phyloP scores from a whole-genome alignment of 2,888 invertebrate species.

The Dicyrtomina minuta region DNA sequence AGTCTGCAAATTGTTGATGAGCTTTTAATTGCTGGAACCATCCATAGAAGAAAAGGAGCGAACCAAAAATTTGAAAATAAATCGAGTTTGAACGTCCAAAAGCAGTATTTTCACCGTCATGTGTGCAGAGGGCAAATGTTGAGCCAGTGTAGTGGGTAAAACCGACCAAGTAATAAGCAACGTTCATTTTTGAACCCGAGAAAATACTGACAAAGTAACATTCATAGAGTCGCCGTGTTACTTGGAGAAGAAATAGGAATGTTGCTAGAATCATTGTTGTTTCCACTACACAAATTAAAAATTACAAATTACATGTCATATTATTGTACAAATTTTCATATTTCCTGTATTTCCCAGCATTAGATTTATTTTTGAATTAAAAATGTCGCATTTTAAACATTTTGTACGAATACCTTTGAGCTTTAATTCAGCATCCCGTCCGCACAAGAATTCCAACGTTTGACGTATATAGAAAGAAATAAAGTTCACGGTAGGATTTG shows the following conservation, averaged over 20 bases:
- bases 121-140: constrained; percentile 58
- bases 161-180: constrained; percentile 75
- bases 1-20: constrained; percentile 72
- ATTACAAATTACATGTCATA: too few relatives aligned
- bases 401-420: too few relatives aligned
- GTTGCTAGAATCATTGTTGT: constrained; percentile 65
- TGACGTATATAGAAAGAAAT: too few relatives aligned
- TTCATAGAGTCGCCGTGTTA: constrained; percentile 75
- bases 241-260: constrained; percentile 68
- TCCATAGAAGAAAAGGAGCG: constrained; percentile 68
- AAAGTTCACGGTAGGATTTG: too few relatives aligned
- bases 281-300: too few relatives aligned
- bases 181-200: constrained; percentile 75
- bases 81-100: too few relatives aligned
- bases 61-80: constrained; percentile 57
- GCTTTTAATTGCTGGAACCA: constrained; percentile 74
- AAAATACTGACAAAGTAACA: constrained; percentile 78
- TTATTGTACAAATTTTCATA: too few relatives aligned
- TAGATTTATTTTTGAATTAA: too few relatives aligned
- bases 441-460: too few relatives aligned
- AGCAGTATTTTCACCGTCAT: constrained; percentile 26
- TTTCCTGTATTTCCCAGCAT: too few relatives aligned
- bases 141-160: constrained; percentile 75
- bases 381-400: too few relatives aligned
- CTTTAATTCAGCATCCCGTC: too few relatives aligned